A percentile compares a stretch with the other conserved stretches of the same genome.
Evolutionary conservation across 2,888 invertebrate species (phyloP).

Genomic region (Tenthredo livida): DNA sequence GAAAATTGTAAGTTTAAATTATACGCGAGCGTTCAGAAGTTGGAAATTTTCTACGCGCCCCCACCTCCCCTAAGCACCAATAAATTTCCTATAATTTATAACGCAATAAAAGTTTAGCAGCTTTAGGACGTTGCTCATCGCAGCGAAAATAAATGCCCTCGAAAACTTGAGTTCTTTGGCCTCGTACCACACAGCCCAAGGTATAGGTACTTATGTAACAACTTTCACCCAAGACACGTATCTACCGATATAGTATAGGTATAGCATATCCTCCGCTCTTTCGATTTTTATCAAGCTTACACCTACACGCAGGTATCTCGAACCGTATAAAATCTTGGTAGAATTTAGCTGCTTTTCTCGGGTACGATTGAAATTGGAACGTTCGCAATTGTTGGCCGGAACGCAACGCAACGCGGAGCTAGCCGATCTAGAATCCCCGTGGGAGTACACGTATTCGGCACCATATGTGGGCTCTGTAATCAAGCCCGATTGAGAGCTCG

Average conservation of each 20-base stretch:
- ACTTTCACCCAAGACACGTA: slow-evolving; percentile 22
- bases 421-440: slow-evolving; percentile 19
- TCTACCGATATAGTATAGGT: neutral
- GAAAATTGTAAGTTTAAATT: slow-evolving; percentile 30
- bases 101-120: slow-evolving; percentile 47
- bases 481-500: slow-evolving; percentile 45
- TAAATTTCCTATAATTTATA: slow-evolving; percentile 47
- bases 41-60: slow-evolving; percentile 13
- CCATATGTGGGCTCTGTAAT: slow-evolving; percentile 49
- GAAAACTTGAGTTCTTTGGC: slow-evolving; percentile 25
- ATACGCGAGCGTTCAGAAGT: slow-evolving; percentile 15
- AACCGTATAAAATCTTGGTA: slow-evolving; percentile 7
- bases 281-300: neutral
- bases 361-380: slow-evolving; percentile 28
- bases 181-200: neutral
- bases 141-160: slow-evolving; percentile 38
- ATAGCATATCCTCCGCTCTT: neutral
- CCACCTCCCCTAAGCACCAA: slow-evolving; percentile 7
- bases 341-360: slow-evolving; percentile 1
- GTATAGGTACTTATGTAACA: neutral
- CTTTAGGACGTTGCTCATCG: slow-evolving; percentile 38
- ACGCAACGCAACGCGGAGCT: neutral
- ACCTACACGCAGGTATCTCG: no score
- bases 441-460: slow-evolving; percentile 35
- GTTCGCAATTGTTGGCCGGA: slow-evolving; percentile 18